These are phyloP conservation scores for Camponotus vicinus DNA, from an alignment of 1,140 invertebrate genomes.

Conservation along the genomic window DNA sequence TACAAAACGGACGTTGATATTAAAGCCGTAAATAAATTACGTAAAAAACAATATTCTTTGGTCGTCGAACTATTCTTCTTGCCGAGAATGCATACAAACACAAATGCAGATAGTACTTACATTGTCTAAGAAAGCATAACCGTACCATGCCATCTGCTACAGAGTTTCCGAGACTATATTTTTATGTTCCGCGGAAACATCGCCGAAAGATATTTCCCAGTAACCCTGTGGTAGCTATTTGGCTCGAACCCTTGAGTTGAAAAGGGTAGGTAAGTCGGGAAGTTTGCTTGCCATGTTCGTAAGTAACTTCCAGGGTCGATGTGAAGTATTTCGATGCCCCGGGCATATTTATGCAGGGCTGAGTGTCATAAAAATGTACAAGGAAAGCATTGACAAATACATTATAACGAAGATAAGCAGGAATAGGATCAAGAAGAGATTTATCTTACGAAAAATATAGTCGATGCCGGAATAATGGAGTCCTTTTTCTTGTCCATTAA, in stretches of 20 bases:
- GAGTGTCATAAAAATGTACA: slow-evolving; percentile 33
- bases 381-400: slow-evolving; percentile 6
- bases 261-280: slow-evolving; percentile 56
- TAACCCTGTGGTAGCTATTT: slow-evolving; percentile 55
- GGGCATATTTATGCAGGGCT: not conserved
- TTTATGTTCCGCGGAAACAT: slow-evolving; percentile 53
- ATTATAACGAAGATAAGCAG: not conserved
- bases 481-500: not conserved
- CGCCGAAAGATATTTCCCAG: slow-evolving; percentile 47
- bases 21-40: slow-evolving; percentile 19
- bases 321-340: slow-evolving; percentile 43
- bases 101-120: not conserved
- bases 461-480: not conserved
- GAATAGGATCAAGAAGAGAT: not conserved
- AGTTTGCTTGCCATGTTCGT: slow-evolving; percentile 35
- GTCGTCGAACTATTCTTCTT: slow-evolving; percentile 37
- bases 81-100: slow-evolving; percentile 7
- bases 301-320: slow-evolving; percentile 41
- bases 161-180: slow-evolving; percentile 37
- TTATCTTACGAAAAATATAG: not conserved
- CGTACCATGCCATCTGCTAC: slow-evolving; percentile 31
- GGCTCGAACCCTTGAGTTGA: slow-evolving; percentile 52
- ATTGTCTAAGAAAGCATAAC: slow-evolving; percentile 16
- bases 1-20: not conserved
- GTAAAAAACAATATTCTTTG: slow-evolving; percentile 5